These are phyloP conservation scores for Conomelus anceps DNA, from an alignment of 2,888 invertebrate genomes.

Conservation along the genomic window DNA sequence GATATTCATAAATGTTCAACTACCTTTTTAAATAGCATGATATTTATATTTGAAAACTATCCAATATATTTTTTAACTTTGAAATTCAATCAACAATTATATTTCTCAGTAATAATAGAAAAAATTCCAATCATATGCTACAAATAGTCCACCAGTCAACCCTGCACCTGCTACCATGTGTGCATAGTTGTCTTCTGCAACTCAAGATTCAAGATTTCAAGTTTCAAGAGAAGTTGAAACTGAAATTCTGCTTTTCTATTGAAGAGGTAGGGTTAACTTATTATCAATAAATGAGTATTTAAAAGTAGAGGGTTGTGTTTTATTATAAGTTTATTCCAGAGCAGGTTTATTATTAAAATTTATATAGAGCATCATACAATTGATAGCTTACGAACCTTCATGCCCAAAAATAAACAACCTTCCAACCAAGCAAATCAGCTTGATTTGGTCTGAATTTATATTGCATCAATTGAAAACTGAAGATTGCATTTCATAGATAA, in stretches of 20 bases:
- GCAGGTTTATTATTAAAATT: neutral
- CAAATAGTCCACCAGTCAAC: neutral
- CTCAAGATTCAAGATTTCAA: no score
- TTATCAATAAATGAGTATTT: neutral
- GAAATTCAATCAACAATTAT: no score
- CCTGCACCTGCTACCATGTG: neutral
- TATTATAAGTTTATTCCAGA: neutral
- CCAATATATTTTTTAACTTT: no score
- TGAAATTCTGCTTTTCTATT: neutral
- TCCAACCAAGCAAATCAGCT: neutral
- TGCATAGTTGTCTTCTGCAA: neutral
- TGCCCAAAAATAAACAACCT: neutral
- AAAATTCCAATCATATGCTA: no score
- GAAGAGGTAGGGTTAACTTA: neutral
- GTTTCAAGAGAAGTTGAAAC: no score
- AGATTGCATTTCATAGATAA: neutral
- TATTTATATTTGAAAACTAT: no score
- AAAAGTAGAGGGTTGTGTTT: neutral
- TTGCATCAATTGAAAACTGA: neutral
- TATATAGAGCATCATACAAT: no score
- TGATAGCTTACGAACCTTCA: neutral
- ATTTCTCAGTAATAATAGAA: no score
- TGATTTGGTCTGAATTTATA: neutral
- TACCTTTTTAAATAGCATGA: no score
- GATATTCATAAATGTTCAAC: no score